These are phyloP conservation scores for Acanthosepion esculentum DNA, from an alignment of 2,888 invertebrate species.

Conservation along the genomic window DNA sequence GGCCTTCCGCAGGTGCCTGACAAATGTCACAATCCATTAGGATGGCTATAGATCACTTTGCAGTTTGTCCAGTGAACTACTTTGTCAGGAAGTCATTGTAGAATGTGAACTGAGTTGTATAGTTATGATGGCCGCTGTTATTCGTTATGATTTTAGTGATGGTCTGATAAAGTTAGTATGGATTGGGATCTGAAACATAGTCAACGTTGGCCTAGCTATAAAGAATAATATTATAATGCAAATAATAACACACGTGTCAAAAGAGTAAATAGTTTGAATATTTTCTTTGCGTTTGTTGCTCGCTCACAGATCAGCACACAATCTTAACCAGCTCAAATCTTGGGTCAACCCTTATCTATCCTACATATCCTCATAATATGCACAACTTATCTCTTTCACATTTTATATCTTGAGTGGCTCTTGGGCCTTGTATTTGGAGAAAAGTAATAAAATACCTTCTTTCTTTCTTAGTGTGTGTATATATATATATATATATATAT, in stretches of 20 bases:
- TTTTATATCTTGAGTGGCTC: too few species aligned
- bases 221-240: not conserved
- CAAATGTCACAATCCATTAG: constrained; percentile 1
- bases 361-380: too few species aligned
- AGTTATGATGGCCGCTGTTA: not conserved
- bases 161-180: not conserved
- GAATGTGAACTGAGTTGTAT: not conserved
- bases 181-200: not conserved
- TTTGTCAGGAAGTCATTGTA: constrained; percentile 33
- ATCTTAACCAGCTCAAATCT: too few species aligned
- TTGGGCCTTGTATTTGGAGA: too few species aligned
- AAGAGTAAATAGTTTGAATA: too few species aligned
- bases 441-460: too few species aligned
- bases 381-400: too few species aligned
- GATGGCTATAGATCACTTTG: not conserved
- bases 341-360: too few species aligned
- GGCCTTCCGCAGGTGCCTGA: constrained; percentile 33
- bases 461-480: too few species aligned
- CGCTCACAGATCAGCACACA: too few species aligned
- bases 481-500: too few species aligned
- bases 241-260: not conserved
- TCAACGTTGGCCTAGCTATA: not conserved
- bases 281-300: too few species aligned
- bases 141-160: not conserved
- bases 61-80: not conserved